Conservation (phyloP, 1,140 invertebrate species). For the Maniola jurtina region DNA sequence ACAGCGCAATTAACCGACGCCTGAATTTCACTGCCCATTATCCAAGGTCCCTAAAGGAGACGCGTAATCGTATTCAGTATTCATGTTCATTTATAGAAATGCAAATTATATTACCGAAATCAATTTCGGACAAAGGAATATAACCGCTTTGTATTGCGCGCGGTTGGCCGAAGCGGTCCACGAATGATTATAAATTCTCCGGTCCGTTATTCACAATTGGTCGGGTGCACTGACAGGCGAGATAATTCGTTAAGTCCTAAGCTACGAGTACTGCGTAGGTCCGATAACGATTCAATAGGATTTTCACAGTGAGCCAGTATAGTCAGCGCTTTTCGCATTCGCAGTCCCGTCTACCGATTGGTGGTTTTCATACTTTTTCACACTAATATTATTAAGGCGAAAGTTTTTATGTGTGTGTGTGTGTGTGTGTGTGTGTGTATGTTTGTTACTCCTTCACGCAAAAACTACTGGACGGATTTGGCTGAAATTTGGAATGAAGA, state of each 20-base stretch:
- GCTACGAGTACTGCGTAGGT: slow-evolving; percentile 53
- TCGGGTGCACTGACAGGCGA: slow-evolving; percentile 49
- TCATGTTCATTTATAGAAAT: slow-evolving; percentile 26
- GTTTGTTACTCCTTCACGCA: too few species aligned
- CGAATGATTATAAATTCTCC: slow-evolving; percentile 54
- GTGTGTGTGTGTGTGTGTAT: too few species aligned
- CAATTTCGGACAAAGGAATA: slow-evolving; percentile 24
- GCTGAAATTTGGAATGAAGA: too few species aligned
- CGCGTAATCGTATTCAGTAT: not conserved
- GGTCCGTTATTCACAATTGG: slow-evolving; percentile 66
- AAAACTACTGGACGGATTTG: too few species aligned
- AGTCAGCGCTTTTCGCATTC: slow-evolving; percentile 14
- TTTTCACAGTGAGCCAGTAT: slow-evolving; percentile 29
- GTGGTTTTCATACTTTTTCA: not conserved
- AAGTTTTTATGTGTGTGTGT: too few species aligned
- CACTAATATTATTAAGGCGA: too few species aligned
- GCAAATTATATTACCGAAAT: slow-evolving; percentile 29
- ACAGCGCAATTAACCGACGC: not conserved
- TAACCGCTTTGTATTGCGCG: slow-evolving; percentile 12
- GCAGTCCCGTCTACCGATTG: not conserved
- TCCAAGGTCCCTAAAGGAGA: slow-evolving; percentile 1
- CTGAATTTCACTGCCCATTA: slow-evolving; percentile 1
- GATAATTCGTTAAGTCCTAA: slow-evolving; percentile 66
- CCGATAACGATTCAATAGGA: slow-evolving; percentile 56
- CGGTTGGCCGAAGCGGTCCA: slow-evolving; percentile 12